Evolutionary conservation across 1,140 invertebrate species (phyloP), one percentile per base, ranked within the genome.

Genomic region (Samia ricini): DNA sequence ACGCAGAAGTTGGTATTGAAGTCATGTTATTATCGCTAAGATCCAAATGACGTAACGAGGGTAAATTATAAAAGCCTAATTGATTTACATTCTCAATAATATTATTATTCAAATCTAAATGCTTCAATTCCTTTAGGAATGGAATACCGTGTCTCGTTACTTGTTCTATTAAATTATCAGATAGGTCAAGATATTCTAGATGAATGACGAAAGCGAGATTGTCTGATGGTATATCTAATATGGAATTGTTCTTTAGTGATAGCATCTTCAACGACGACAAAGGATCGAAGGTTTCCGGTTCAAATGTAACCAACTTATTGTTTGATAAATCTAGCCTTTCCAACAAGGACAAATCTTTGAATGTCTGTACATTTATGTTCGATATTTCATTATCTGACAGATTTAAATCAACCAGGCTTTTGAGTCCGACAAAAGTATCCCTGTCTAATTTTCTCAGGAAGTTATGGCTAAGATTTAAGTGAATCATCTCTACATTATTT

Each of bases 1-100:
- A 85, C 57, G 95, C 93, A 36, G 91, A 90, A 20, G 95, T 96
- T 58, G 96, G 96, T 58, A 97, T 93, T 56, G 91, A 90, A 63
- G 95, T 95, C 71, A 97, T 91, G 87, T 96, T 96, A 83, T 97
- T 97, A 71, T 95, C 94, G 57, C 95, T 94, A 58, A 98, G 85
- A 83, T 97, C 94, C 55, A 98, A 90, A 71, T 93, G 91, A 51
- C 94, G 91, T 1, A 98, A 79, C 36, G 93, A 92, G 26, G 93
- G 92, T 23, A 96, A 83, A 62, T 93, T 93, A 63, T 95, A 93
- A 65, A 97, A 94, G 36, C 95, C 93, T 56, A 92, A 92, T 64
- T 92, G 91, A 77, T 94, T 92, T 58, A 96, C 91, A 55, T 92
- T 93, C 66, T 91, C 91, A 67, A 97, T 94, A 23, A 96, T 92